Evolutionary conservation across 2,113 vertebrate genomes (phyloP).

Genomic region (Mungos mungo): DNA sequence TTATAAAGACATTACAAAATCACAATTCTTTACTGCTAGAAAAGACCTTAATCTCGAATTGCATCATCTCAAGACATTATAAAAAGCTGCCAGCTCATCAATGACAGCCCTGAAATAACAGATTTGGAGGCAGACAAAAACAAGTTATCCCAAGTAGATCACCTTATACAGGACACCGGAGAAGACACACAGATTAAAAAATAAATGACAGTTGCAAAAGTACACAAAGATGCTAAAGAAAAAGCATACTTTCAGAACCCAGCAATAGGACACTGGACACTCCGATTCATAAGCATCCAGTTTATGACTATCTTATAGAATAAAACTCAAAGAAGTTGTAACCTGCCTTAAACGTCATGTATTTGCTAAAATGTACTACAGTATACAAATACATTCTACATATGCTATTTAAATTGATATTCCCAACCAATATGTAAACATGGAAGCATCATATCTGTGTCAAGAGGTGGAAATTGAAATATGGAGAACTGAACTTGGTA

Average conservation of each 20-base stretch:
- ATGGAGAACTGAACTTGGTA: not conserved
- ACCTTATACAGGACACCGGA: not conserved
- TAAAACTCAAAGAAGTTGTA: not conserved
- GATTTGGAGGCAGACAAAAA: not conserved
- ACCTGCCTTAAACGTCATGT: not conserved
- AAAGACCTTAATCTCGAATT: slow-evolving; percentile 18
- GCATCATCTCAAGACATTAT: not conserved
- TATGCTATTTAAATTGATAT: not conserved
- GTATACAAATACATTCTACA: not conserved
- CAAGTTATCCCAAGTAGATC: not conserved
- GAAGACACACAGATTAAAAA: not conserved
- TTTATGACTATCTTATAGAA: not conserved
- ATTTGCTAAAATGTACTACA: not conserved
- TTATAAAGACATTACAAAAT: slow-evolving; percentile 17
- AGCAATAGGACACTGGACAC: not conserved
- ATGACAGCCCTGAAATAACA: not conserved
- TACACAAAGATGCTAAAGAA: not conserved
- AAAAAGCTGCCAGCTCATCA: not conserved
- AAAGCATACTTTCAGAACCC: not conserved
- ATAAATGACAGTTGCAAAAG: not conserved
- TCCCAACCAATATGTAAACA: not conserved
- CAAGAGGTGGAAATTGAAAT: not conserved
- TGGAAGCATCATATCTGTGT: not conserved
- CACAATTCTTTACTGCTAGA: not conserved
- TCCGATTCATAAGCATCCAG: not conserved